Conservation (phyloP, 1,140 invertebrate species). For the Lanistes nyassanus region DNA sequence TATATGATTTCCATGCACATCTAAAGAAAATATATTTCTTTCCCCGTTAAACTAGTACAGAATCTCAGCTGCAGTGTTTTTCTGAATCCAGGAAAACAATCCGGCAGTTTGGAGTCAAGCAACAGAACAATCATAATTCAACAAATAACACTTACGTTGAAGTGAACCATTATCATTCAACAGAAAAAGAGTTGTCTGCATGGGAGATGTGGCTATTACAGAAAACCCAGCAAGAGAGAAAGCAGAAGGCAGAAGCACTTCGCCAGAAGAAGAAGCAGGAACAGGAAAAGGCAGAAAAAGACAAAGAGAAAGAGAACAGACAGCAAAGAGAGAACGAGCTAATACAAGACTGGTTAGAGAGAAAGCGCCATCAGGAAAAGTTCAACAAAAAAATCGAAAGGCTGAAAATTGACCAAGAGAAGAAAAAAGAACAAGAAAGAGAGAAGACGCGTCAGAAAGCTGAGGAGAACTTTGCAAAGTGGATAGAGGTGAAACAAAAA, state of each 20-base stretch:
- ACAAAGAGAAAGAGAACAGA: constrained; percentile 40
- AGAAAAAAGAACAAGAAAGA: constrained; percentile 42
- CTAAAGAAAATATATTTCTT: too few relatives aligned
- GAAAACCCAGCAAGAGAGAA: constrained; percentile 49
- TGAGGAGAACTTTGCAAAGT: constrained; percentile 47
- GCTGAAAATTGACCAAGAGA: constrained; percentile 42
- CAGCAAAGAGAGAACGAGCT: constrained; percentile 38
- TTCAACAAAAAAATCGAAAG: constrained; percentile 43
- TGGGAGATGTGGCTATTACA: constrained; percentile 57
- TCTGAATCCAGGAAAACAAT: constrained; percentile 2
- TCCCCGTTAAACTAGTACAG: too few relatives aligned
- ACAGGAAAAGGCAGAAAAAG: constrained; percentile 39
- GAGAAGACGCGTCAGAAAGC: constrained; percentile 44
- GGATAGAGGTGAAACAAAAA: constrained; percentile 46
- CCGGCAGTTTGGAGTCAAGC: neutral
- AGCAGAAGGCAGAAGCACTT: constrained; percentile 36
- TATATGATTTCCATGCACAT: too few relatives aligned
- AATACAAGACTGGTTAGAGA: constrained; percentile 45
- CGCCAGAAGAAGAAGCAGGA: constrained; percentile 41
- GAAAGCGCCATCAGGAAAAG: constrained; percentile 46
- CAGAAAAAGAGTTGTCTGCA: constrained; percentile 40
- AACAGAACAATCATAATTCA: neutral
- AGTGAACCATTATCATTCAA: neutral
- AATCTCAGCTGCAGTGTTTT: neutral
- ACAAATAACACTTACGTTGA: neutral